A percentile compares a stretch with the other conserved stretches of the same genome.
Evolutionary conservation across 2,113 vertebrate species (phyloP).

Genomic region (Nematolebias whitei): DNA sequence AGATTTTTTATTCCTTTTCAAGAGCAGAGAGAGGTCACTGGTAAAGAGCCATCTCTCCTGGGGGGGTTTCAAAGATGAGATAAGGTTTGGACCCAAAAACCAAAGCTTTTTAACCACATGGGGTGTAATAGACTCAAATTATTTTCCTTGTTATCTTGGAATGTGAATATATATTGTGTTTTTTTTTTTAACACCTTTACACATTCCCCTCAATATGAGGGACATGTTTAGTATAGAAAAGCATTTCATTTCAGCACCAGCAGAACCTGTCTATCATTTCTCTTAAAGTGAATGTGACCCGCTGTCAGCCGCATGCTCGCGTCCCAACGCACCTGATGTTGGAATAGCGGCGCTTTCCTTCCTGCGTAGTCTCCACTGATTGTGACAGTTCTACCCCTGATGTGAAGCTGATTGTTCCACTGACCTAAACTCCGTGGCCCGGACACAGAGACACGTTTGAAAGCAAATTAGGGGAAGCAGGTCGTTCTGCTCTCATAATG

Average conservation of each 20-base stretch:
- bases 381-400: conserved; percentile 36
- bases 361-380: conserved; percentile 13
- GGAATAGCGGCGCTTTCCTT: conserved; percentile 19
- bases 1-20: conserved; percentile 42
- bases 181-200: neutral
- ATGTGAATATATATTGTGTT: neutral
- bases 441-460: conserved; percentile 2
- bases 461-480: neutral
- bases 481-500: neutral
- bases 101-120: conserved; percentile 49
- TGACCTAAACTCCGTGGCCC: conserved; percentile 19
- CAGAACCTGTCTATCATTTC: conserved; percentile 11
- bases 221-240: neutral
- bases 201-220: neutral
- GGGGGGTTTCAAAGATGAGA: conserved; percentile 25
- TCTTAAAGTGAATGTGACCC: conserved; percentile 12
- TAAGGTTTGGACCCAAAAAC: conserved; percentile 32
- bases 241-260: neutral
- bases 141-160: too few relatives aligned
- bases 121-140: conserved; percentile 23
- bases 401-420: conserved; percentile 16
- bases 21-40: conserved; percentile 47
- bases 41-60: conserved; percentile 30
- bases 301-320: conserved; percentile 15
- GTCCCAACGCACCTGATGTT: conserved; percentile 17